Percentiles rank a stretch among this genome's conserved stretches.
Conservation (phyloP, 2,113 vertebrate species). For the Blennius ocellaris region DNA sequence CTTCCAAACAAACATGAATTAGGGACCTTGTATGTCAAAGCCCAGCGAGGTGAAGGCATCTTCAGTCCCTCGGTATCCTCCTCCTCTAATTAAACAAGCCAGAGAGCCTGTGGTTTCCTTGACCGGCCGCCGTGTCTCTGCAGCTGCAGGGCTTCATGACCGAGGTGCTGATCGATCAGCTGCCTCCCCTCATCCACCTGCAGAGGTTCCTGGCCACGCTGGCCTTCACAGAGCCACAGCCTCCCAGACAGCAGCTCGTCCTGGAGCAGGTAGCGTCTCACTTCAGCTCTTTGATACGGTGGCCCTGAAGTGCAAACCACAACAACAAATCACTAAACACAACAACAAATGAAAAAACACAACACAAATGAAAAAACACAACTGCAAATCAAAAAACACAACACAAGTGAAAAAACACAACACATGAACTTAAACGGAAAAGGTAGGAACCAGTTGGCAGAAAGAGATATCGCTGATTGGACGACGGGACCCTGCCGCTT, state of each 20-base stretch:
- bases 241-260: slow-evolving; percentile 89
- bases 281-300: too few species aligned
- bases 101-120: slow-evolving; percentile 11
- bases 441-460: too few species aligned
- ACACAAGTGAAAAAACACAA: too few species aligned
- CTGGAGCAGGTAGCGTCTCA: slow-evolving; percentile 89
- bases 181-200: slow-evolving; percentile 90
- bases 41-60: slow-evolving; percentile 27
- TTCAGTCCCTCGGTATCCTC: slow-evolving; percentile 55
- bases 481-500: too few species aligned
- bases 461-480: too few species aligned
- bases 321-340: too few species aligned
- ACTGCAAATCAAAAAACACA: too few species aligned
- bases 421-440: too few species aligned
- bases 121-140: not conserved
- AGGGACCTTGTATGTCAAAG: too few species aligned
- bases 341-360: too few species aligned
- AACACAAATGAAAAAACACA: too few species aligned
- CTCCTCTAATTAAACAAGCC: slow-evolving; percentile 61
- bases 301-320: too few species aligned
- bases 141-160: slow-evolving; percentile 82
- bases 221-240: slow-evolving; percentile 85
- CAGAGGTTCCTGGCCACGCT: slow-evolving; percentile 91
- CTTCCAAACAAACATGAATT: not conserved
- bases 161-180: slow-evolving; percentile 90